Evolutionary conservation across 1,140 invertebrate genomes (phyloP).

Genomic region (Drosophila prosaltans): DNA sequence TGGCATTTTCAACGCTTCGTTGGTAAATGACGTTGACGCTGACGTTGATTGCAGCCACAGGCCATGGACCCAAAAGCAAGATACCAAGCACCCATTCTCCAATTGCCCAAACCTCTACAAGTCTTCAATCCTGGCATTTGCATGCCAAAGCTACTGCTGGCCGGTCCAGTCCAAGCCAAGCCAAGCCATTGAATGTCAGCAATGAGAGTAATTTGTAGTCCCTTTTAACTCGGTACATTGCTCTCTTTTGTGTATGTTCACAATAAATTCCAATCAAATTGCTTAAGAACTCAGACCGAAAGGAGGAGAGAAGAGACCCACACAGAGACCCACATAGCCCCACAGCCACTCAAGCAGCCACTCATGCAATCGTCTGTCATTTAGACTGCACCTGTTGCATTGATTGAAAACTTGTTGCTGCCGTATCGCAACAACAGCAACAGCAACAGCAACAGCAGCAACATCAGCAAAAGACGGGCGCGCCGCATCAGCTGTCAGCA

Average conservation of each 20-base stretch:
- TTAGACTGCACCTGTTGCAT: slow-evolving; percentile 63
- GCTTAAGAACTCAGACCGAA: slow-evolving; percentile 12
- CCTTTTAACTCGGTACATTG: slow-evolving; percentile 2
- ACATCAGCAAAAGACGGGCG: slow-evolving; percentile 41
- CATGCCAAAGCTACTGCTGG: slow-evolving; percentile 28
- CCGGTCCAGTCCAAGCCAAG: background rate
- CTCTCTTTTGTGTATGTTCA: slow-evolving; percentile 36
- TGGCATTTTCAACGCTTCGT: slow-evolving; percentile 78
- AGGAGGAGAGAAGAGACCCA: slow-evolving; percentile 7
- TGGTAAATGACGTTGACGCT: slow-evolving; percentile 57
- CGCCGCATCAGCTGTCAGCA: slow-evolving; percentile 77
- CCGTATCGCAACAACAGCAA: slow-evolving; percentile 17
- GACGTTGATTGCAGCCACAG: slow-evolving; percentile 61
- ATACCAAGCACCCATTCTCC: slow-evolving; percentile 13
- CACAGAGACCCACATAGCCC: background rate
- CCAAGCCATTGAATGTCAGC: slow-evolving; percentile 31
- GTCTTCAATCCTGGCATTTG: slow-evolving; percentile 40
- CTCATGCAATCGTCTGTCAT: slow-evolving; percentile 58
- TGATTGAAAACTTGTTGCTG: slow-evolving; percentile 77
- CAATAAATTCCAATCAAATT: slow-evolving; percentile 77
- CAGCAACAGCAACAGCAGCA: slow-evolving; percentile 23
- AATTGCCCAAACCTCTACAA: slow-evolving; percentile 2
- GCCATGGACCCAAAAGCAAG: slow-evolving; percentile 21
- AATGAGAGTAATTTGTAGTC: slow-evolving; percentile 61
- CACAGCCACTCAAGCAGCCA: slow-evolving; percentile 8